phyloP scores from a whole-genome alignment of 2,888 invertebrate genomes.

The Calliphora vomitoria region DNA sequence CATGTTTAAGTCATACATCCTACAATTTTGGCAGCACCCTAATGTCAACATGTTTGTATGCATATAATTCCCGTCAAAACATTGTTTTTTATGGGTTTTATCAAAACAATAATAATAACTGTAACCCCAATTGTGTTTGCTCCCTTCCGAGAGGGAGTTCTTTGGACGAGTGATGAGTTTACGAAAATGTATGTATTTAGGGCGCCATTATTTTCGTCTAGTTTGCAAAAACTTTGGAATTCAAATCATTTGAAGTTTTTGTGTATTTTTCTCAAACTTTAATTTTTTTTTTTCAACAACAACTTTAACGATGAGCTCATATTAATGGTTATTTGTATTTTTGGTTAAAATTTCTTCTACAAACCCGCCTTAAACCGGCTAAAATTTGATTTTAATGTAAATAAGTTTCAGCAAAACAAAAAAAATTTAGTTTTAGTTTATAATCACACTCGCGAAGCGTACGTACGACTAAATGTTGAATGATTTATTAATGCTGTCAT shows the following conservation, averaged over 20 bases:
- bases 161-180: background rate
- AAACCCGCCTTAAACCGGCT: constrained; percentile 38
- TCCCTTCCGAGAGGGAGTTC: background rate
- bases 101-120: constrained; percentile 33
- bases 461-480: constrained; percentile 28
- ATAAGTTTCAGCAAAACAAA: constrained; percentile 21
- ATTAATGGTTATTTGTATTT: constrained; percentile 24
- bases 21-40: too few species aligned
- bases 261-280: background rate
- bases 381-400: constrained; percentile 51
- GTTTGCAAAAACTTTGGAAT: constrained; percentile 18
- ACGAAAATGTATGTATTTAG: constrained; percentile 13
- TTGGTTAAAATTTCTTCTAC: constrained; percentile 11
- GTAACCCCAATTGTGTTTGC: background rate
- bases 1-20: too few species aligned
- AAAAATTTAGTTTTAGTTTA: constrained; percentile 19
- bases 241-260: background rate
- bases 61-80: constrained; percentile 60
- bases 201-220: constrained; percentile 26
- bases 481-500: constrained; percentile 47
- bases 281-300: background rate
- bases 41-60: background rate
- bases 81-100: constrained; percentile 44
- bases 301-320: constrained; percentile 52
- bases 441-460: constrained; percentile 2